These are phyloP conservation scores for Phymastichus coffea DNA, from an alignment of 1,140 invertebrate species.

Conservation along the genomic window DNA sequence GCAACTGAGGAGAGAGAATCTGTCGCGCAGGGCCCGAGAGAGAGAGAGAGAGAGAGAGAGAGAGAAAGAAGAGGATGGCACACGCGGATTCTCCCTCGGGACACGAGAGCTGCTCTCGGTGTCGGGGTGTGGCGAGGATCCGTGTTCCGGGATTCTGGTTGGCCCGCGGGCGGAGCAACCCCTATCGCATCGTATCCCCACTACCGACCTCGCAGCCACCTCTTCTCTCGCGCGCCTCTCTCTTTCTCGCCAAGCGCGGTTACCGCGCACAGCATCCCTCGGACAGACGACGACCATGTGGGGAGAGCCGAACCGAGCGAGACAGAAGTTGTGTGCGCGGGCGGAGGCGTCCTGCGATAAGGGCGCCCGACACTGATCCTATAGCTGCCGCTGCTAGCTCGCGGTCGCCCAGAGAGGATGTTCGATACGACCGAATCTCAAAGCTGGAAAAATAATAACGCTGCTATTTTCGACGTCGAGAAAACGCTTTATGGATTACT, in stretches of 20 bases:
- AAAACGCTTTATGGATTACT: no score
- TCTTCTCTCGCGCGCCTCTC: constrained; percentile 20
- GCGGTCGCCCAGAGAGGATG: no score
- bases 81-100: constrained; percentile 16
- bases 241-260: not conserved
- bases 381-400: no score
- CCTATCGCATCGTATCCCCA: constrained; percentile 43
- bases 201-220: constrained; percentile 19
- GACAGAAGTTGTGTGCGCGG: not conserved
- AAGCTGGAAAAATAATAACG: no score
- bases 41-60: no score
- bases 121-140: constrained; percentile 52
- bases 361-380: no score
- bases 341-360: no score
- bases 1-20: no score
- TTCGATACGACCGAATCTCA: no score
- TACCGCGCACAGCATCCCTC: constrained; percentile 41
- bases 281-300: no score
- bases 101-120: constrained; percentile 33
- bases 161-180: constrained; percentile 56
- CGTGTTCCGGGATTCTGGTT: constrained; percentile 51
- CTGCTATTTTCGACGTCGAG: no score
- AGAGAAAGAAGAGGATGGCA: constrained; percentile 54
- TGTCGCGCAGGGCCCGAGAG: no score
- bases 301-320: constrained; percentile 14